Base-by-base conservation (phyloP, 35 echinoderm and acorn worm genomes). In the Strongylocentrotus purpuratus region DNA sequence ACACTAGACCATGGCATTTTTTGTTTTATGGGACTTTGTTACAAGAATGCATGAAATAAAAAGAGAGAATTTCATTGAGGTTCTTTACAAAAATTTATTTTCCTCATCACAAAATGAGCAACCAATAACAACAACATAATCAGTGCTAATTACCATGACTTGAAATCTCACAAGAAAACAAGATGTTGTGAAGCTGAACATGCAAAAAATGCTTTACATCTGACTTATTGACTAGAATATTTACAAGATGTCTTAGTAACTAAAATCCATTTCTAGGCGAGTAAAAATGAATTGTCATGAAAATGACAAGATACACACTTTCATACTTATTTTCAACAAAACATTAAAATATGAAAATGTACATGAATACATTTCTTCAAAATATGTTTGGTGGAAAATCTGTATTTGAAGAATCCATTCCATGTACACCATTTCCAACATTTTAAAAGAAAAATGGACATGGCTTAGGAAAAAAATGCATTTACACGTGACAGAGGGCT, bases 61-160 rank as follows among this genome's bases (percentile, higher is more conserved):
- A 3, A 78, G 0, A n/a, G 28, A 2, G 25, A 22, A 78, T 78
- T 22, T 78, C 22, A 78, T 22, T 78, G 65, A 78, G 5, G 61
- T 78, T 78, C 65, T 78, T 78, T 78, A 78, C 65, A 78, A 78
- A 78, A 78, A 78, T 78, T 78, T 78, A 78, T 78, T 78, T 25
- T 78, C 65, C 0, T 78, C 22, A n/a, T 78, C 20, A 78, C 65
- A 78, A 78, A 78, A n/a, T 78, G 7, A n/a, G 65, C 65, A 78
- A 78, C 20, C 65, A 78, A 78, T 78, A 78, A 78, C 65, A 28
- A 70, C 0, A 50, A 25, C 61, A 70, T 25, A 18, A 78, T 78
- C 65, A 78, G 65, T 78, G 65, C 22, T 78, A 31, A 28, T n/a
- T 78, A 7, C 65, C 65, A 78, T 5, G 7, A 3, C 22, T n/a